Base-by-base conservation (phyloP, 2,888 invertebrate genomes). In the Lottia scabra region DNA sequence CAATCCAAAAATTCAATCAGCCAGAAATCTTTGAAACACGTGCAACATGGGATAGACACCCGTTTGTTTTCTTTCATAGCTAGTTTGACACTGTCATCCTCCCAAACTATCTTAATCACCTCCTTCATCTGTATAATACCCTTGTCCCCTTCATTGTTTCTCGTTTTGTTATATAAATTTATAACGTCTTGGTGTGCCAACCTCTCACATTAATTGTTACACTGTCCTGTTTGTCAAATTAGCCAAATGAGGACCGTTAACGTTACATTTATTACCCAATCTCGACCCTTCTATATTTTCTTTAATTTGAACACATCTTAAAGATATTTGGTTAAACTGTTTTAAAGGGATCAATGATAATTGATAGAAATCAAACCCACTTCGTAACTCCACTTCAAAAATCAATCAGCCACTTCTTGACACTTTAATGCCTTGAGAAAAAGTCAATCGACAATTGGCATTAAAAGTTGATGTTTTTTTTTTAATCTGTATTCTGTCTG, bases 41-140 rank as follows among this genome's bases (percentile, higher is more conserved):
- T 56, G 56, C 56, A 56, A 56, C 19, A 56, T 23, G 56, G 56
- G 56, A 56, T 56, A 56, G 56, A 56, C 56, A 56, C 19, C 56
- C 56, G 56, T 56, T 56, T 56, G 56, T 56, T 23, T 56, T 16
- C 12, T 56, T 23, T 56, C 19, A 56, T 56, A 19, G 56, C 56
- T 56, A 56, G 56, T 56, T 56, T 56, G 56, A 56, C 56, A 56
- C 56, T 56, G 56, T 56, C 56, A 56, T 56, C 56, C 56, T 19
- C 56, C 56, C 56, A 56, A 23, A 56, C 19, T 56, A 23, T 38
- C 38, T 38, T 38, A 38, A 38, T 38, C 38, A 1, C 38, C 38
- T 10, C 5, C 38, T 38, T 38, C 38, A 38, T 38, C 38, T 10
- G 10, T 38, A 38, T 38, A 8, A 4, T 38, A 38, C 38, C 10